Conservation (phyloP, 2,113 vertebrate genomes). For the Alethe castanea region DNA sequence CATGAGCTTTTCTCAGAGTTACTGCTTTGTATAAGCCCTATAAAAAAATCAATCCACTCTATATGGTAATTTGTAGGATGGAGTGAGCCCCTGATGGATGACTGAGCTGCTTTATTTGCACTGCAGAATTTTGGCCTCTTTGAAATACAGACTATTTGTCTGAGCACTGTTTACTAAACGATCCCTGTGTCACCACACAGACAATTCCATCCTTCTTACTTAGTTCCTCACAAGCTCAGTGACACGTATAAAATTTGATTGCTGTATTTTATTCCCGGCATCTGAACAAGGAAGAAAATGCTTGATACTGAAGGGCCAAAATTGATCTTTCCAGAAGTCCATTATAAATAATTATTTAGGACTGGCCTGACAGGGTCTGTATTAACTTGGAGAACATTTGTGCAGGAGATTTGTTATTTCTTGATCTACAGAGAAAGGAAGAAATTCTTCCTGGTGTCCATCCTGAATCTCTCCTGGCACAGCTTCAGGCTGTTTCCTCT, state of each 20-base stretch:
- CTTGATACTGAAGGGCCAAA: neutral
- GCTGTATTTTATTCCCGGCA: neutral
- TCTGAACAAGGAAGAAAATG: fast-evolving
- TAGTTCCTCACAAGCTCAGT: neutral
- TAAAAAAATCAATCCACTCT: constrained; percentile 2
- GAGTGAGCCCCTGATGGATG: neutral
- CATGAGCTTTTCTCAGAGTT: neutral
- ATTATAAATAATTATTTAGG: neutral
- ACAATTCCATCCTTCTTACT: neutral
- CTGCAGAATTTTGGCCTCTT: neutral
- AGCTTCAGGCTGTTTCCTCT: fast-evolving
- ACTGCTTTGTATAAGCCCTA: neutral
- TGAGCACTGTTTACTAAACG: neutral
- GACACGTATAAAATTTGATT: neutral
- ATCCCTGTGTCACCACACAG: neutral
- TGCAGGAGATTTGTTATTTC: neutral
- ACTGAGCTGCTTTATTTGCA: neutral
- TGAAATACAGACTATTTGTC: neutral
- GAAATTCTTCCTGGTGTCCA: neutral
- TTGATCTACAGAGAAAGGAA: neutral
- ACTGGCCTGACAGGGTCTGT: neutral
- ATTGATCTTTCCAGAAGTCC: neutral
- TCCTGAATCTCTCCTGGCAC: neutral
- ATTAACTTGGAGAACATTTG: neutral
- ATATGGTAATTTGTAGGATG: constrained; percentile 12